Percentiles rank a stretch among this genome's conserved stretches.
Evolutionary conservation across 2,113 vertebrate species (phyloP).

Genomic region (Megaceryle torquata): DNA sequence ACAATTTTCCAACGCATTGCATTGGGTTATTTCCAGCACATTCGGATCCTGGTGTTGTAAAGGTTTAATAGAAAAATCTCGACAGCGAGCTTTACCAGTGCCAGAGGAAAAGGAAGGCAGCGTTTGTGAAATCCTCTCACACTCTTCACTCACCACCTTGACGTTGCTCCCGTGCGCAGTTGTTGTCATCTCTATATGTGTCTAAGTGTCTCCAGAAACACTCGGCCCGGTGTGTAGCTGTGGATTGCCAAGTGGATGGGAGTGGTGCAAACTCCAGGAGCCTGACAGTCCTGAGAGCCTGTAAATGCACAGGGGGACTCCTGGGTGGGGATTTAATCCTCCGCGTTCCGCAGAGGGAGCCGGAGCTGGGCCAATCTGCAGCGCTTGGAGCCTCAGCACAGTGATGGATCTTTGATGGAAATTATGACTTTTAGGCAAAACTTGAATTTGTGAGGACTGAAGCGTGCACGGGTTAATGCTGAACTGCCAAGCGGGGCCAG

Average conservation of each 20-base stretch:
- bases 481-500: not conserved
- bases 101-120: not conserved
- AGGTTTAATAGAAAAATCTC: conserved; percentile 25
- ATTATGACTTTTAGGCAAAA: not conserved
- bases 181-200: not conserved
- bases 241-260: not conserved
- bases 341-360: not conserved
- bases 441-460: not conserved
- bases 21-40: conserved; percentile 25
- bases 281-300: not conserved
- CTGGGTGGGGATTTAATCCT: not conserved
- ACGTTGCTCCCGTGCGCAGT: not conserved
- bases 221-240: not conserved
- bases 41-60: conserved; percentile 9
- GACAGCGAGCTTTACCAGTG: not conserved
- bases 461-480: not conserved
- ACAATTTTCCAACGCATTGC: conserved; percentile 45
- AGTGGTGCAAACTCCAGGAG: not conserved
- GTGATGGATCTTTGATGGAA: not conserved
- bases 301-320: not conserved
- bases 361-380: not conserved
- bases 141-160: not conserved
- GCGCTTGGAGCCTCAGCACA: not conserved
- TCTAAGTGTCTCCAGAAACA: not conserved
- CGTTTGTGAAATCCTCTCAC: not conserved